phyloP scores from a whole-genome alignment of 2,113 vertebrate genomes.

The Hippolais icterina region DNA sequence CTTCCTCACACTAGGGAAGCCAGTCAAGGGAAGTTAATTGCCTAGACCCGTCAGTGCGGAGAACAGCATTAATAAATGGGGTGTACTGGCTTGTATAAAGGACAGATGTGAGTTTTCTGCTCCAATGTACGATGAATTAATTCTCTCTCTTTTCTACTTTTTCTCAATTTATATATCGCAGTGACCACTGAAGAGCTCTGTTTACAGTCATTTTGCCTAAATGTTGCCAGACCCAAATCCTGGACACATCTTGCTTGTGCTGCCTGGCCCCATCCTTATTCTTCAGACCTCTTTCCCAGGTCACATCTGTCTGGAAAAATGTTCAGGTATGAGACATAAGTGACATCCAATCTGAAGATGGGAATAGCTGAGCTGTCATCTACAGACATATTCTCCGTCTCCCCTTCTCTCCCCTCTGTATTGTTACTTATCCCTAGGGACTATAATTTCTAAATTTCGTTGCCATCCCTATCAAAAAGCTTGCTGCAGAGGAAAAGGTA shows the following conservation, averaged over 20 bases:
- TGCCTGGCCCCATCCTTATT: background rate
- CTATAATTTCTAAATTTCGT: background rate
- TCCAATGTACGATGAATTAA: conserved; percentile 74
- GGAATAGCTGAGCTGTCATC: background rate
- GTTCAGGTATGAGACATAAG: background rate
- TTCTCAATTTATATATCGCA: conserved; percentile 51
- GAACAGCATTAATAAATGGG: conserved; percentile 80
- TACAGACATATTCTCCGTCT: background rate
- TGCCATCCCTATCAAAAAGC: background rate
- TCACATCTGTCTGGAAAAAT: background rate
- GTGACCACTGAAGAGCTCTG: conserved; percentile 45
- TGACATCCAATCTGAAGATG: background rate
- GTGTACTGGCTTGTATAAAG: conserved; percentile 76
- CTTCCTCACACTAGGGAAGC: conserved; percentile 48
- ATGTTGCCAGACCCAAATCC: background rate
- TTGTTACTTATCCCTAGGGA: background rate
- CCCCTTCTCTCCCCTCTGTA: background rate
- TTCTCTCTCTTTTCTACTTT: conserved; percentile 53
- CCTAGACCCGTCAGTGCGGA: conserved; percentile 59
- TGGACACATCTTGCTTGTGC: background rate
- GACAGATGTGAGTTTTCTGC: conserved; percentile 83
- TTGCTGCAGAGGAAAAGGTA: background rate
- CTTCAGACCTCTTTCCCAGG: background rate
- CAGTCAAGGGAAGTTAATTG: conserved; percentile 75
- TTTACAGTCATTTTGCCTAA: conserved; percentile 35